Base-by-base conservation (phyloP, 2,797 vertebrate species). In the Tapirus indicus region DNA sequence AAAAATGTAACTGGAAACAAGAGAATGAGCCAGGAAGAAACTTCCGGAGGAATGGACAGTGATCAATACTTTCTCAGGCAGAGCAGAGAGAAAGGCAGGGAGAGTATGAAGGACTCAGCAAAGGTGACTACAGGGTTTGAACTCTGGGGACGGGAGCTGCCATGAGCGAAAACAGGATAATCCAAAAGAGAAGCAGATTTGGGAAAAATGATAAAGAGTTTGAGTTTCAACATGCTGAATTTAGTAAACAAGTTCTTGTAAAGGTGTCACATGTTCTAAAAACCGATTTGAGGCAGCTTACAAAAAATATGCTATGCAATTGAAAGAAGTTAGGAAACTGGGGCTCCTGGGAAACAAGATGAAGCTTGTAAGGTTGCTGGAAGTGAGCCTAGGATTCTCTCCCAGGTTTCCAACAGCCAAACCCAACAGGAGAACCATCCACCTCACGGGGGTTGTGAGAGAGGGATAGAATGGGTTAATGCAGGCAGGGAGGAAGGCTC, bases 391-490 rank as follows among this genome's bases (percentile, higher is more conserved):
- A 32, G 56, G 54, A 3, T 38, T 29, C 69, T 62, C 14, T 8
- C 21, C 49, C 11, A 14, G 14, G 14, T 60, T 18, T 35, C 41
- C 78, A 41, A 11, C 18, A 80, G 23, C 58, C 54, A 58, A 35
- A 60, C 17, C 54, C 18, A 27, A 20, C 69, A n/a, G 38, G 72
- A 75, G 62, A 68, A 4, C 9, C 4, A 9, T 32, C 47, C 6
- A 2, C 3, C 11, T 47, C 32, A 10, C 4, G 12, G 56, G 12
- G 58, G 17, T 38, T 32, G 6, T 0, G 5, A 14, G 11, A 32
- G 47, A 32, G 38, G 4, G 0, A 6, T 11, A 2, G 20, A 44
- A 5, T 0, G 3, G 12, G 32, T 25, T 7, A 23, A 25, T 1
- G 10, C 44, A 47, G 47, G 8, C 47, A 47, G 47, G 9, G 83